Conservation (phyloP, 2,113 vertebrate species). For the Vulpes ferrilata region DNA sequence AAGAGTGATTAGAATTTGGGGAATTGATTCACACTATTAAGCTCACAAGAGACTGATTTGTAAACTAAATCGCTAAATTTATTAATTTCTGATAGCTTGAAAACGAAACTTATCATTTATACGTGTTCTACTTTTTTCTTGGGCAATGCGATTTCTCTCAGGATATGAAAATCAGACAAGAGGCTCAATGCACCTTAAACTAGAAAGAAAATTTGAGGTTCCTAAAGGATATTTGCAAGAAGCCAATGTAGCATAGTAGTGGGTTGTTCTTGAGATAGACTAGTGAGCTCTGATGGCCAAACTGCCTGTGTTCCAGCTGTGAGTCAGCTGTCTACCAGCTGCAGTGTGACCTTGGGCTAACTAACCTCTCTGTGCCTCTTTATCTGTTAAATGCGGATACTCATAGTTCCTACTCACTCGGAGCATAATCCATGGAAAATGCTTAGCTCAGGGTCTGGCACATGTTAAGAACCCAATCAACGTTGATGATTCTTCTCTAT, state of each 20-base stretch:
- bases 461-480: neutral
- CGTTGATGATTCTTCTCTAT: neutral
- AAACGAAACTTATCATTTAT: constrained; percentile 12
- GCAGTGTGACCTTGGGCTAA: neutral
- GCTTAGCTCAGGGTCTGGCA: neutral
- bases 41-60: neutral
- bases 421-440: neutral
- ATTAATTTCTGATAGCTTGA: neutral
- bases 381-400: neutral
- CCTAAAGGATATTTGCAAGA: neutral
- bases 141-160: constrained; percentile 12
- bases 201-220: neutral
- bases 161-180: neutral
- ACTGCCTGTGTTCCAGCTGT: neutral
- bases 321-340: neutral
- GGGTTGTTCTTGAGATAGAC: neutral
- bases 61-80: neutral
- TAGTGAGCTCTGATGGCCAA: neutral
- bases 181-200: neutral
- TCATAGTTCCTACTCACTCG: neutral
- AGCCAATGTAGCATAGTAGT: accelerated
- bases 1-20: constrained; percentile 42
- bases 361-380: neutral
- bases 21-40: neutral
- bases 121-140: neutral